A percentile compares a stretch with the other conserved stretches of the same genome.
Evolutionary conservation across 2,113 vertebrate genomes (phyloP).

Genomic region (Fulmarus glacialis): DNA sequence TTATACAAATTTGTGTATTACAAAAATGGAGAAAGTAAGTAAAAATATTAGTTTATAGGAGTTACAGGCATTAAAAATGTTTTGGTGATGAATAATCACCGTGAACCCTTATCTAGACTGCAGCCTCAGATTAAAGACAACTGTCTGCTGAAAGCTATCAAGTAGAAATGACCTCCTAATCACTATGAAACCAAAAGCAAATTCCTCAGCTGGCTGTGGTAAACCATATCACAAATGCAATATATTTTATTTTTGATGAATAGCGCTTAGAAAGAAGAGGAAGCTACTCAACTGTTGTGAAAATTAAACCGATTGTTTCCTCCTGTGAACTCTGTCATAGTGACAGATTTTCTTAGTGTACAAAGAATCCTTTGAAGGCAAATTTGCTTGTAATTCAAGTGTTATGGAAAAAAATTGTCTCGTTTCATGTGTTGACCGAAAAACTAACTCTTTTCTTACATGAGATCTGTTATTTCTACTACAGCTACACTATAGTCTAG

Average conservation of each 20-base stretch:
- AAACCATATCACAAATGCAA: not conserved
- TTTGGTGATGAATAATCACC: not conserved
- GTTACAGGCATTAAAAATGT: not conserved
- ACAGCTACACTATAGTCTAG: not conserved
- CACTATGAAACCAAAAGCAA: not conserved
- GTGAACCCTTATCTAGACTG: not conserved
- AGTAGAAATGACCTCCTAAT: not conserved
- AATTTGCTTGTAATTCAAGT: constrained; percentile 18
- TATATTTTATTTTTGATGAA: not conserved
- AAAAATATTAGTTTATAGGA: not conserved
- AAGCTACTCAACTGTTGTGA: not conserved
- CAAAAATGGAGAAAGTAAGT: not conserved
- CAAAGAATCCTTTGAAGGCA: not conserved
- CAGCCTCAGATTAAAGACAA: not conserved
- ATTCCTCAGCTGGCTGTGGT: not conserved
- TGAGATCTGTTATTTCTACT: not conserved
- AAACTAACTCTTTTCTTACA: not conserved
- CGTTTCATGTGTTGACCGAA: not conserved
- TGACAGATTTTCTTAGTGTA: constrained; percentile 5
- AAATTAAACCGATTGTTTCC: constrained; percentile 27
- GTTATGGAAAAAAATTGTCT: not conserved
- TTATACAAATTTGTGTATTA: not conserved
- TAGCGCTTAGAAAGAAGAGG: not conserved
- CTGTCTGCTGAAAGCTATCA: not conserved
- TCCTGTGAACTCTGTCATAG: not conserved